A percentile compares a stretch with the other conserved stretches of the same genome.
These are phyloP conservation scores for Epinotia ramella DNA, from an alignment of 2,888 invertebrate genomes.

Conservation along the genomic window DNA sequence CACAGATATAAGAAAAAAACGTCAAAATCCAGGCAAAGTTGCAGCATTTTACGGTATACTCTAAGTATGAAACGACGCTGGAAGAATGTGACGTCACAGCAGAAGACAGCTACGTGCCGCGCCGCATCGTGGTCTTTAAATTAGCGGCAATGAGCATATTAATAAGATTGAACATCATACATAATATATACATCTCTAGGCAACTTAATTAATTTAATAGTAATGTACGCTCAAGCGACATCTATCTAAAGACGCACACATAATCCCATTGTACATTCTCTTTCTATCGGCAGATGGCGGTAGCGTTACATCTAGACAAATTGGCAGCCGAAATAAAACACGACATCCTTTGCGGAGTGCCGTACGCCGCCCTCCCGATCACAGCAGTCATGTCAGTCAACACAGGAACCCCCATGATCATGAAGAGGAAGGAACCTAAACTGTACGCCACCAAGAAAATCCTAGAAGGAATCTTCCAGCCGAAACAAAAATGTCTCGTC, in stretches of 20 bases:
- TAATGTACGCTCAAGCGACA: too few relatives aligned
- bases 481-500: constrained; percentile 91
- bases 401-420: constrained; percentile 92
- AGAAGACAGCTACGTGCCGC: too few relatives aligned
- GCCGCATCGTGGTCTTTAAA: too few relatives aligned
- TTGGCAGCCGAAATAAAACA: constrained; percentile 70
- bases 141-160: too few relatives aligned
- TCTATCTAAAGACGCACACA: neutral
- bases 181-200: too few relatives aligned
- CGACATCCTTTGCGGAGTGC: constrained; percentile 96
- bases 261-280: neutral
- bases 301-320: constrained; percentile 66
- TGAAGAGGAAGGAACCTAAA: constrained; percentile 97
- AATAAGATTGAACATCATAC: too few relatives aligned
- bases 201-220: too few relatives aligned
- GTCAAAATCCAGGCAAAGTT: too few relatives aligned
- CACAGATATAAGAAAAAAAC: too few relatives aligned
- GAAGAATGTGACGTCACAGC: too few relatives aligned
- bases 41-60: too few relatives aligned
- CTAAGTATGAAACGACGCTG: too few relatives aligned
- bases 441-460: constrained; percentile 97
- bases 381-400: constrained; percentile 93
- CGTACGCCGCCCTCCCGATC: constrained; percentile 98
- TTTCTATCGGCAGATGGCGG: constrained; percentile 64
- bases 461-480: constrained; percentile 92